These are phyloP conservation scores for Anas bahamensis DNA, from an alignment of 2,797 vertebrate genomes.

Conservation along the genomic window DNA sequence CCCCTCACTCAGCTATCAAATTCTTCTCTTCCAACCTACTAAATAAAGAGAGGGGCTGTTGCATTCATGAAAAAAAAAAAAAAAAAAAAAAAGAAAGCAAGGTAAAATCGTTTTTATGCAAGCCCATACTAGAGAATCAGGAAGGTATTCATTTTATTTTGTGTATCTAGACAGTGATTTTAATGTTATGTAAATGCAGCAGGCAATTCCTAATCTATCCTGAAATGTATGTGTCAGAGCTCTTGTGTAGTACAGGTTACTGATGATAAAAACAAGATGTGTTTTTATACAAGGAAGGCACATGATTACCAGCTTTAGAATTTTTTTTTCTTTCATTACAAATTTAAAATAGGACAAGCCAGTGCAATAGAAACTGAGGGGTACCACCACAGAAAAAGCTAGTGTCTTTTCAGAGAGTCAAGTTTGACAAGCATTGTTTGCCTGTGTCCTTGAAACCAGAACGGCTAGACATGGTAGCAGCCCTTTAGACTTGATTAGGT, in stretches of 20 bases:
- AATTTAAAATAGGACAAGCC: constrained; percentile 72
- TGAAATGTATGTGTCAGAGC: constrained; percentile 75
- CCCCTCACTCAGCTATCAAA: constrained; percentile 28
- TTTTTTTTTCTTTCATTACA: constrained; percentile 61
- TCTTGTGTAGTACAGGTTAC: constrained; percentile 74
- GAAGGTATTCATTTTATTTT: constrained; percentile 72
- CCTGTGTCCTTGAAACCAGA: constrained; percentile 25
- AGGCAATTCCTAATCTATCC: constrained; percentile 74
- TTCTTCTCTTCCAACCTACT: constrained; percentile 19
- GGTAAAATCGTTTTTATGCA: constrained; percentile 39
- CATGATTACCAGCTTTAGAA: constrained; percentile 70
- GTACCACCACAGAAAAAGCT: constrained; percentile 23
- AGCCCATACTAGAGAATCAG: constrained; percentile 48
- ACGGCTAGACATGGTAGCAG: not conserved
- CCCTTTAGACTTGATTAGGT: constrained; percentile 5
- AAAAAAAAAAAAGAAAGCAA: not conserved
- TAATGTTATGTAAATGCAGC: constrained; percentile 78
- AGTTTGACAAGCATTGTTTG: constrained; percentile 50
- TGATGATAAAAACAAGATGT: constrained; percentile 76
- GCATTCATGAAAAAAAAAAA: not conserved
- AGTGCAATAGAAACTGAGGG: constrained; percentile 48
- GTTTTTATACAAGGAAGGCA: constrained; percentile 69
- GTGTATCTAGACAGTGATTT: constrained; percentile 75
- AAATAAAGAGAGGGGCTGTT: not conserved
- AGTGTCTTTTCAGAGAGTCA: constrained; percentile 39